These are phyloP conservation scores for Cynopterus sphinx DNA, from an alignment of 2,797 vertebrate genomes.

Conservation along the genomic window DNA sequence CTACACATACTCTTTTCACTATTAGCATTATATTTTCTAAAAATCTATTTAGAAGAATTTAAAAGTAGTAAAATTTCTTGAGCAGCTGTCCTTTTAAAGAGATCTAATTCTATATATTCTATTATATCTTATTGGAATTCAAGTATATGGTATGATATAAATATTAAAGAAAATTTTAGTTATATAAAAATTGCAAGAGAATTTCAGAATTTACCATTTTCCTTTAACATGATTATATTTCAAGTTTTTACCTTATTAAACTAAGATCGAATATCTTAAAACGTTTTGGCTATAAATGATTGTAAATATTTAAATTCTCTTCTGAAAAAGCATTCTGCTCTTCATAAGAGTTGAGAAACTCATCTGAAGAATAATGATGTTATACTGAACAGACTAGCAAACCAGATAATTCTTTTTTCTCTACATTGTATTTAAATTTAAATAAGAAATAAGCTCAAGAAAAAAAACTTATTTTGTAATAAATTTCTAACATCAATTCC, in stretches of 20 bases:
- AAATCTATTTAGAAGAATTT: background rate
- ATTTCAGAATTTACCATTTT: background rate
- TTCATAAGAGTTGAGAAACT: background rate
- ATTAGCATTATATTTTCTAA: background rate
- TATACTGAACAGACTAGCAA: background rate
- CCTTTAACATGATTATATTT: background rate
- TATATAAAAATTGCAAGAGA: background rate
- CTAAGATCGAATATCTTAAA: background rate
- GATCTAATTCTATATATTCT: background rate
- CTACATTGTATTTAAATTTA: background rate
- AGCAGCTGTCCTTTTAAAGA: background rate
- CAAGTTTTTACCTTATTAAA: background rate
- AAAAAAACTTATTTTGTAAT: background rate
- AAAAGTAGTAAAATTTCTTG: background rate
- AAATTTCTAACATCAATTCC: background rate
- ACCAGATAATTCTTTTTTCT: background rate
- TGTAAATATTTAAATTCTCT: background rate
- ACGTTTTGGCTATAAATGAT: background rate
- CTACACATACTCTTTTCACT: background rate
- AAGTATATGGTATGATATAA: background rate
- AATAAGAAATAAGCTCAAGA: background rate
- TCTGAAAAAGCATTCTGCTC: background rate
- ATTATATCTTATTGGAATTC: background rate
- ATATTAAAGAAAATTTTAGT: background rate
- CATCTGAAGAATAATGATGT: background rate